These are phyloP conservation scores for Torymus auratus DNA, from an alignment of 2,888 invertebrate genomes.

Conservation along the genomic window DNA sequence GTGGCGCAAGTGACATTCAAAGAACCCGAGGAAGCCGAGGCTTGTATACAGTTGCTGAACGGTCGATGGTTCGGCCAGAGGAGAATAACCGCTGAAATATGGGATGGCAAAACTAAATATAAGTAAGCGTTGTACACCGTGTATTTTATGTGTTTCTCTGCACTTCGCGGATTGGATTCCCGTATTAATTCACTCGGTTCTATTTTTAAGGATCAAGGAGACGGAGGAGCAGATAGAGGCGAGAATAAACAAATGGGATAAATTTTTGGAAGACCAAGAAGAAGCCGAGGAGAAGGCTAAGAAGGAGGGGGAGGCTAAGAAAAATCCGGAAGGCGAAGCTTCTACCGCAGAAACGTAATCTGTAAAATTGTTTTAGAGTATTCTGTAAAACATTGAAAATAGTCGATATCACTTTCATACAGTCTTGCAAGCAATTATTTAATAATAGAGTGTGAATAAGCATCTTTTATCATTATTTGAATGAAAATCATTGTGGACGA, in stretches of 20 bases:
- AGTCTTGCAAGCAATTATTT: too few species aligned
- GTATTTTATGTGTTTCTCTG: neutral
- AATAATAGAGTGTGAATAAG: too few species aligned
- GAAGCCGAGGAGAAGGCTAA: conserved; percentile 64
- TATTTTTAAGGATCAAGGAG: conserved; percentile 84
- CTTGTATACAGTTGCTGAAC: conserved; percentile 90
- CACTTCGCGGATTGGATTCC: neutral
- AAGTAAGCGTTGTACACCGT: conserved; percentile 74
- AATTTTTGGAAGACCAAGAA: conserved; percentile 84
- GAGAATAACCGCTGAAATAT: conserved; percentile 90
- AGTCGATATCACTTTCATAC: too few species aligned
- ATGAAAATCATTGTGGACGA: too few species aligned
- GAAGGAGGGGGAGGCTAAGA: conserved; percentile 32
- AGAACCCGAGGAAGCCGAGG: conserved; percentile 93
- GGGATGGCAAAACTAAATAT: conserved; percentile 97
- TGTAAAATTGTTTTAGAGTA: too few species aligned
- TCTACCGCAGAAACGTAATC: too few species aligned
- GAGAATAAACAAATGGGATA: conserved; percentile 91
- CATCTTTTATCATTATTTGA: too few species aligned
- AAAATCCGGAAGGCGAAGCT: neutral
- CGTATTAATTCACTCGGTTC: neutral
- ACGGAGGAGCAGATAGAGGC: conserved; percentile 91
- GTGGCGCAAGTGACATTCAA: conserved; percentile 94
- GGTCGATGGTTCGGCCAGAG: conserved; percentile 94
- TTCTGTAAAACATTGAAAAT: too few species aligned